A percentile compares a stretch with the other conserved stretches of the same genome.
These are phyloP conservation scores for Heptascelio sp. DNA, from an alignment of 2,888 invertebrate genomes.

Conservation along the genomic window DNA sequence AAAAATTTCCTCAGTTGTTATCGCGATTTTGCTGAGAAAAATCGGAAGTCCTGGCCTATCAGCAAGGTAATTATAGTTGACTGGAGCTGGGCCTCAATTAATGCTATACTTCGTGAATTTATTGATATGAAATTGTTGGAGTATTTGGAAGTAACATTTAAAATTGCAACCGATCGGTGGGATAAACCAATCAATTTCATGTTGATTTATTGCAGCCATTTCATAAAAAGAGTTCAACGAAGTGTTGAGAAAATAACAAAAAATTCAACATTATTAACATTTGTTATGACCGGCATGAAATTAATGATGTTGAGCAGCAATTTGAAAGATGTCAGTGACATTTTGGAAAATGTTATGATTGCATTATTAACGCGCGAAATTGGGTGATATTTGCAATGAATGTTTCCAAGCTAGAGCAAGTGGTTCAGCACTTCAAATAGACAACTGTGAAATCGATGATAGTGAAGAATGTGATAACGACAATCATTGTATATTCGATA, in stretches of 20 bases:
- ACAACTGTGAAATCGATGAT: too few relatives aligned
- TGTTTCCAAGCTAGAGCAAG: too few relatives aligned
- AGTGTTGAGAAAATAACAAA: constrained; percentile 1
- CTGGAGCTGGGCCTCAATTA: constrained; percentile 9
- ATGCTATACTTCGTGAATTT: not conserved
- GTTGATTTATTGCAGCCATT: not conserved
- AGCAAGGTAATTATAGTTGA: not conserved
- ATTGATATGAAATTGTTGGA: not conserved
- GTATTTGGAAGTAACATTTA: not conserved
- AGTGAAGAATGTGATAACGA: too few relatives aligned
- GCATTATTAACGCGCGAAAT: too few relatives aligned
- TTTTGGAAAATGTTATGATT: too few relatives aligned
- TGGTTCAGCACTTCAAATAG: too few relatives aligned
- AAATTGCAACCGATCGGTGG: not conserved
- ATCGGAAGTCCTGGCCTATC: not conserved
- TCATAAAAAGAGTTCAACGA: not conserved
- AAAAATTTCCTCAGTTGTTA: not conserved
- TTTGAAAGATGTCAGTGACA: too few relatives aligned
- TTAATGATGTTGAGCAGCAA: not conserved
- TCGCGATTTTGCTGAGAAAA: not conserved
- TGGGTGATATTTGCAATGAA: too few relatives aligned
- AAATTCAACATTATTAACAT: not conserved
- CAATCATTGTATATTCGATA: too few relatives aligned
- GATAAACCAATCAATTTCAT: not conserved
- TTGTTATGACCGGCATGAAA: constrained; percentile 12